These are phyloP conservation scores for Seriola quinqueradiata DNA, from an alignment of 2,113 vertebrate species.

Conservation along the genomic window DNA sequence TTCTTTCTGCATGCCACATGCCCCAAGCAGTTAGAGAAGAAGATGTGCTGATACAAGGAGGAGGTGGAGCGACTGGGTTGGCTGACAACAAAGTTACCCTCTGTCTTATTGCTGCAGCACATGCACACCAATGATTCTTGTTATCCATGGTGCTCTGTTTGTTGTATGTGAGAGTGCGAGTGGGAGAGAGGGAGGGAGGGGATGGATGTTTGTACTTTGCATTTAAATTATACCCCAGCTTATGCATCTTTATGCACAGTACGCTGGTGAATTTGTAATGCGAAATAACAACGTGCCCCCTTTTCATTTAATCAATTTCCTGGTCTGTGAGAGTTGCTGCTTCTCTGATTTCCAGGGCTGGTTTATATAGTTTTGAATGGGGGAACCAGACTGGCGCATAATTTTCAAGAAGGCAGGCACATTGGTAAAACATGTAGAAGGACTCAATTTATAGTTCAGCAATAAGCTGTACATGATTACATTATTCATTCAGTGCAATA, in stretches of 20 bases:
- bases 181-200: neutral
- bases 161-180: conserved; percentile 40
- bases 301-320: conserved; percentile 64
- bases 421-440: neutral
- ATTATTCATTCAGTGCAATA: conserved; percentile 4
- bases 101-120: conserved; percentile 71
- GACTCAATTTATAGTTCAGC: neutral
- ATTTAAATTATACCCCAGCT: conserved; percentile 71
- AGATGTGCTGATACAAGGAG: conserved; percentile 68
- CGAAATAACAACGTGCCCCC: conserved; percentile 41
- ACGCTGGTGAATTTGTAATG: conserved; percentile 57
- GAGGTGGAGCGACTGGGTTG: conserved; percentile 50
- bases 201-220: conserved; percentile 70
- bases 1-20: conserved; percentile 17
- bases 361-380: neutral
- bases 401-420: neutral
- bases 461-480: neutral
- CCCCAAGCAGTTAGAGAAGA: conserved; percentile 57
- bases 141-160: conserved; percentile 62
- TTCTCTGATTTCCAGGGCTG: conserved; percentile 15
- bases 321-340: conserved; percentile 18
- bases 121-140: conserved; percentile 72
- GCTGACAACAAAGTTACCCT: conserved; percentile 72
- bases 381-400: neutral
- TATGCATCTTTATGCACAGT: conserved; percentile 67